Conservation (phyloP, 2,113 vertebrate genomes). For the Neodontobutis hainanensis region DNA sequence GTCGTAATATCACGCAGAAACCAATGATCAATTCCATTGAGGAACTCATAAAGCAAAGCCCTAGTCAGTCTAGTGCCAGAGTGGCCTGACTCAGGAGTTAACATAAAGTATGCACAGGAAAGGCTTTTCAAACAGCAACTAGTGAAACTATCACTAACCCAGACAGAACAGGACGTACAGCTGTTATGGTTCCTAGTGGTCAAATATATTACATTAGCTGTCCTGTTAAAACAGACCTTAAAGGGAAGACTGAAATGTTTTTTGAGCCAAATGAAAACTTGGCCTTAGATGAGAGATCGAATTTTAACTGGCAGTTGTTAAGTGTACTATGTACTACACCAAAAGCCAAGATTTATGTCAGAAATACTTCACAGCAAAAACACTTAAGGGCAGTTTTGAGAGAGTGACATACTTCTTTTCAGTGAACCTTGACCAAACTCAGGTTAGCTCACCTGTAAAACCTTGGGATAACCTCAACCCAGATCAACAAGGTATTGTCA, state of each 20-base stretch:
- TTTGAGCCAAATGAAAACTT: slow-evolving; percentile 15
- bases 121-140: background rate
- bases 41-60: background rate
- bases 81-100: background rate
- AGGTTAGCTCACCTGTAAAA: background rate
- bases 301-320: background rate
- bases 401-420: background rate
- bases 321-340: background rate
- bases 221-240: background rate
- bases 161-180: background rate
- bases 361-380: background rate
- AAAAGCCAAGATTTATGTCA: background rate
- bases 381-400: slow-evolving; percentile 6
- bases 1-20: background rate
- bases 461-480: background rate
- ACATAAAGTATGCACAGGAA: slow-evolving; percentile 8
- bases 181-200: slow-evolving; percentile 5
- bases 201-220: slow-evolving; percentile 5
- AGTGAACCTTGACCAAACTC: background rate
- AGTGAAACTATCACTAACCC: background rate
- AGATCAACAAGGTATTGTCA: background rate
- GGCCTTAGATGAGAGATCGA: background rate
- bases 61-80: background rate
- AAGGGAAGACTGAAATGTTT: slow-evolving; percentile 20
- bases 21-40: slow-evolving; percentile 3